A percentile compares a stretch with the other conserved stretches of the same genome.
phyloP scores from a whole-genome alignment of 2,113 vertebrate species.

The Synodontis membranacea region DNA sequence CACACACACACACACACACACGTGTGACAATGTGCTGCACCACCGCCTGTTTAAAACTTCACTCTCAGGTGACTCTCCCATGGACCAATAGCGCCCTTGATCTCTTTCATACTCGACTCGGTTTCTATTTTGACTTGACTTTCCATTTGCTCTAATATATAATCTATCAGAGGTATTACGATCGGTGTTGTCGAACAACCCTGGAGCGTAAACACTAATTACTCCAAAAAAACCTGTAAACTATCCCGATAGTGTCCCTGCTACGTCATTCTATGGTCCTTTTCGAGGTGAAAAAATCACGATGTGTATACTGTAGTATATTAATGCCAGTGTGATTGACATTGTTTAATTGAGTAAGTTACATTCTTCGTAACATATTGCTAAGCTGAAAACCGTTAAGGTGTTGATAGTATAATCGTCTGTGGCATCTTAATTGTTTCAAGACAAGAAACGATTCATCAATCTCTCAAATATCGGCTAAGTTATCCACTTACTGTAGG shows the following conservation, averaged over 20 bases:
- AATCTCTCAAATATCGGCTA: not conserved
- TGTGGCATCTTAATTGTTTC: not conserved
- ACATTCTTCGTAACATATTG: not conserved
- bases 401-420: not conserved
- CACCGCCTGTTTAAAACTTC: not conserved
- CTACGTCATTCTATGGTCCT: not conserved
- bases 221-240: not conserved
- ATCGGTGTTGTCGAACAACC: not conserved
- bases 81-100: not conserved
- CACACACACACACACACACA: constrained; percentile 45
- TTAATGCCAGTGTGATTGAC: not conserved
- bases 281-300: no score
- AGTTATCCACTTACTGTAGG: not conserved
- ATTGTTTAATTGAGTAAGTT: not conserved
- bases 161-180: not conserved
- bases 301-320: no score
- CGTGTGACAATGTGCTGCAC: not conserved
- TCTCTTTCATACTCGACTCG: not conserved
- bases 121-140: not conserved
- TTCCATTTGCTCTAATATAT: not conserved
- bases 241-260: not conserved
- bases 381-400: not conserved
- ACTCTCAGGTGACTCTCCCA: not conserved
- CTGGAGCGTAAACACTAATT: not conserved
- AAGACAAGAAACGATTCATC: not conserved